Base-by-base conservation (phyloP, 2,797 vertebrate genomes). In the Esox masquinongy region DNA sequence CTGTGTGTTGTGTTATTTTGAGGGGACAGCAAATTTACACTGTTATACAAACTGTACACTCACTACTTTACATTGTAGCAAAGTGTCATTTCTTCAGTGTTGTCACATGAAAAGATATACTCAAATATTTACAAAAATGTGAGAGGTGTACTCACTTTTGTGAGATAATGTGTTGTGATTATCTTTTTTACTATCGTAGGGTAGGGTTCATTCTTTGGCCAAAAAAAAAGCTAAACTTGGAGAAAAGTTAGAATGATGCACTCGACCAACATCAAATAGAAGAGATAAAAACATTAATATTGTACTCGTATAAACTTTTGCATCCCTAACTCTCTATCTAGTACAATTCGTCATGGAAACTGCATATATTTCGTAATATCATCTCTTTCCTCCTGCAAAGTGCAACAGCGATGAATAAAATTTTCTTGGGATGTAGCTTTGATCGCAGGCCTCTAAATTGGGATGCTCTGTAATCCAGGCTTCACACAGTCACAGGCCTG, bases 361-460 rank as follows among this genome's bases (percentile, higher is more conserved):
- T 0, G 3, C 22, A 61, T 61, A 61, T 3, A 24, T 61, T 61
- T 24, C 17, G 11, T 59, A 24, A 22, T 24, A 24, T n/a, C 19
- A 56, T 24, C 56, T 61, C 11, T 61, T 24, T 61, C 4, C 11
- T 61, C n/a, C n/a, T 24, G 8, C 56, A 61, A 61, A 71, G 76
- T 31, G 26, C 66, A 77, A 85, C 56, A 76, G 50, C 39, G 22
- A 51, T n/a, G 16, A 74, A 73, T 79, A 15, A 8, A 51, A 49
- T 74, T 78, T 22, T 68, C 11, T 24, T 70, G 2, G 64, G 67
- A 61, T 68, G 34, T 47, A 31, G 72, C 79, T 83, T 77, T 84
- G 77, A 82, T 84, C 71, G 24, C 78, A 79, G 81, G 82, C 22
- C 29, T 74, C 73, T 70, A 80, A 85, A 49, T 83, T 80, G 83